Conservation (phyloP, 2,888 invertebrate species). For the Ernsta delagoae region DNA sequence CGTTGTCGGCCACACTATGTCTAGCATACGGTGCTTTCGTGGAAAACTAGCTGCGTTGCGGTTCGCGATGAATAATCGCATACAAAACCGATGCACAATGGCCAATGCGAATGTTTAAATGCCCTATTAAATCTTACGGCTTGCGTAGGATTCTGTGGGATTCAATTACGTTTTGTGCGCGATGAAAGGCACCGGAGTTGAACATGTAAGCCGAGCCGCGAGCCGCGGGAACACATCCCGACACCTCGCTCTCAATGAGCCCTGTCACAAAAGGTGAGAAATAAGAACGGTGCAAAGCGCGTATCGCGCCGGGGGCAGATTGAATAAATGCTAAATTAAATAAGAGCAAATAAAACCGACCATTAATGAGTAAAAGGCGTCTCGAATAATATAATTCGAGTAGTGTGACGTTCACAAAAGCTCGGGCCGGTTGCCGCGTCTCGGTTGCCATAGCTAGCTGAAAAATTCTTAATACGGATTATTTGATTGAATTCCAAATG, state of each 20-base stretch:
- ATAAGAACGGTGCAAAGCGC: constrained; percentile 63
- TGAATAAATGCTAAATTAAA: constrained; percentile 85
- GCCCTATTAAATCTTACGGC: constrained; percentile 84
- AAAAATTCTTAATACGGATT: constrained; percentile 55
- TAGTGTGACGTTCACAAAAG: constrained; percentile 73
- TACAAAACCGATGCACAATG: constrained; percentile 81
- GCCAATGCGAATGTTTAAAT: constrained; percentile 85
- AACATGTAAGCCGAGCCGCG: constrained; percentile 79
- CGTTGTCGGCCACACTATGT: constrained; percentile 61
- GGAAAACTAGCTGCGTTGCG: constrained; percentile 74
- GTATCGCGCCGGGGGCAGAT: constrained; percentile 77
- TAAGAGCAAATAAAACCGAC: constrained; percentile 81
- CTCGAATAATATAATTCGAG: constrained; percentile 74
- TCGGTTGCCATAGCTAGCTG: constrained; percentile 51
- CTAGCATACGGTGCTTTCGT: constrained; percentile 69
- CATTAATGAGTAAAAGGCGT: constrained; percentile 77
- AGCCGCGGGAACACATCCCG: constrained; percentile 79
- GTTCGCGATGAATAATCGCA: constrained; percentile 80
- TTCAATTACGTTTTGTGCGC: constrained; percentile 84
- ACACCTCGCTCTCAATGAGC: constrained; percentile 83
- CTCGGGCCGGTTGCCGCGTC: constrained; percentile 44
- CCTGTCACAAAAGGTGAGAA: constrained; percentile 83
- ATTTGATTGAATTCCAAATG: constrained; percentile 64
- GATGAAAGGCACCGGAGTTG: constrained; percentile 81
- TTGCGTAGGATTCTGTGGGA: constrained; percentile 84